Evolutionary conservation across 2,797 vertebrate species (phyloP).

Genomic region (Hoplostethus mediterraneus): DNA sequence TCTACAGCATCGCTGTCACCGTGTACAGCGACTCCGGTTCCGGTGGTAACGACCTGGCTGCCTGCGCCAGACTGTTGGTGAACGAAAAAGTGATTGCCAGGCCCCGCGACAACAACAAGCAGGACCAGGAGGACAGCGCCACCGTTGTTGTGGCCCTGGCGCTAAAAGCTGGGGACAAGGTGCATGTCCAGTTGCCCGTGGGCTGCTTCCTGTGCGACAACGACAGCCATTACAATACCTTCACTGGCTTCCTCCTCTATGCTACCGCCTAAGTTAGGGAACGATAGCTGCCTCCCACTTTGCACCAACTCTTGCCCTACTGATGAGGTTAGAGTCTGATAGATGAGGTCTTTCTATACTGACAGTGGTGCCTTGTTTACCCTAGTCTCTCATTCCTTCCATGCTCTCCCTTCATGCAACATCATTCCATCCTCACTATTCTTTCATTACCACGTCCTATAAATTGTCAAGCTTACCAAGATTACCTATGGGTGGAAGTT

Average conservation of each 20-base stretch:
- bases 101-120: conserved; percentile 43
- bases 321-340: conserved; percentile 15
- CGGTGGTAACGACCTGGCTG: not conserved
- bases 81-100: conserved; percentile 48
- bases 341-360: conserved; percentile 5
- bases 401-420: too few species aligned
- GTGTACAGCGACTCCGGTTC: conserved; percentile 73
- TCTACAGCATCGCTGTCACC: conserved; percentile 80
- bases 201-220: conserved; percentile 74
- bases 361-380: not conserved
- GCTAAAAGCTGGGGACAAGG: conserved; percentile 66
- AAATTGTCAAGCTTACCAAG: not conserved
- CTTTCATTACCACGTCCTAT: not conserved
- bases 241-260: conserved; percentile 83
- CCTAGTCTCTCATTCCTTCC: not conserved
- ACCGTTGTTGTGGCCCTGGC: conserved; percentile 48
- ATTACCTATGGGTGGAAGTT: conserved; percentile 10
- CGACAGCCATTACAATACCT: conserved; percentile 79
- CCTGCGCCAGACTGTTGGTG: conserved; percentile 66
- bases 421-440: not conserved
- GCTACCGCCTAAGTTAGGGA: conserved; percentile 54
- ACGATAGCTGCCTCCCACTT: not conserved
- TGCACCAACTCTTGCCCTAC: not conserved
- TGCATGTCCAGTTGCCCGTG: conserved; percentile 60
- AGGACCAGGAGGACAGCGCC: conserved; percentile 79